Evolutionary conservation across 1,140 invertebrate species (phyloP).

Genomic region (Drosophila bipectinata): DNA sequence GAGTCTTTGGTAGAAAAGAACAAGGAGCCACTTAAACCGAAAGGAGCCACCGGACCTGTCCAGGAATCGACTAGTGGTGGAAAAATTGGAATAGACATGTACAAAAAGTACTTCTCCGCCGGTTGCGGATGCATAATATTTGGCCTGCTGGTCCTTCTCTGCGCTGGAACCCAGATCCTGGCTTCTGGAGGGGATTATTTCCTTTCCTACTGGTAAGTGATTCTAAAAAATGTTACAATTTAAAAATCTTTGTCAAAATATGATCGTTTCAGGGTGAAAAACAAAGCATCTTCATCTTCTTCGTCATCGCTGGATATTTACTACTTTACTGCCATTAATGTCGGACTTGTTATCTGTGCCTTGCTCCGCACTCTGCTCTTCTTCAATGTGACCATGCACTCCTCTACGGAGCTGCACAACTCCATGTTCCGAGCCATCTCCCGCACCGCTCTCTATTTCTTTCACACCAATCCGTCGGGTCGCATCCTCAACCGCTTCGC

Average conservation of each 20-base stretch:
- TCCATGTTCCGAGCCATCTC: slow-evolving; percentile 62
- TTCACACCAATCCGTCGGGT: slow-evolving; percentile 90
- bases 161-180: slow-evolving; percentile 86
- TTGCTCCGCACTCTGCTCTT: slow-evolving; percentile 87
- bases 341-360: slow-evolving; percentile 86
- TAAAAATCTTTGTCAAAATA: not conserved
- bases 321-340: slow-evolving; percentile 86
- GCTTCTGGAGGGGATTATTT: slow-evolving; percentile 88
- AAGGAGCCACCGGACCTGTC: slow-evolving; percentile 55
- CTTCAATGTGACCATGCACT: slow-evolving; percentile 88
- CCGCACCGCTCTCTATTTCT: slow-evolving; percentile 90
- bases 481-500: slow-evolving; percentile 91
- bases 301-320: slow-evolving; percentile 62
- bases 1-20: slow-evolving; percentile 83
- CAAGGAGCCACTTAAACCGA: slow-evolving; percentile 41
- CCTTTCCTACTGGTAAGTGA: slow-evolving; percentile 86
- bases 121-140: slow-evolving; percentile 85
- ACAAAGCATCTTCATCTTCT: slow-evolving; percentile 30
- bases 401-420: slow-evolving; percentile 86
- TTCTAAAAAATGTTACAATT: not conserved
- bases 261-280: slow-evolving; percentile 84
- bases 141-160: slow-evolving; percentile 80
- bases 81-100: slow-evolving; percentile 86
- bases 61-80: slow-evolving; percentile 85
- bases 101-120: slow-evolving; percentile 86